A percentile compares a stretch with the other conserved stretches of the same genome.
Conservation (phyloP, 2,113 vertebrate genomes). For the Callithrix jacchus region DNA sequence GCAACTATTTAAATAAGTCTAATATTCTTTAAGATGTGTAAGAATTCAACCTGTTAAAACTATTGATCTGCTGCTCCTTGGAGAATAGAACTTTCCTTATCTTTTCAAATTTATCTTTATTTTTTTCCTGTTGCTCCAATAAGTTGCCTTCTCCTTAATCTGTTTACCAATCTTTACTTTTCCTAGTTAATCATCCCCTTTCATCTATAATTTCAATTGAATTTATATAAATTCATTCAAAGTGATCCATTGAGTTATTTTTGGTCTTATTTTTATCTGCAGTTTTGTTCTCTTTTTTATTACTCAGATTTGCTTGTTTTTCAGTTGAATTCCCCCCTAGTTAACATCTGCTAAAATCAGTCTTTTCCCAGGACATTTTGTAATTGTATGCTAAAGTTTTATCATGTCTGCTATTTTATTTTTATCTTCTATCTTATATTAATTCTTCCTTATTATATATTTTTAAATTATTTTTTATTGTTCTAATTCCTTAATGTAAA, state of each 20-base stretch:
- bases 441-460: not conserved
- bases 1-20: not conserved
- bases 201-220: not conserved
- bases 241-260: not conserved
- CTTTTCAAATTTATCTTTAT: not conserved
- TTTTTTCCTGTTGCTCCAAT: not conserved
- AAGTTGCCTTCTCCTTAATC: not conserved
- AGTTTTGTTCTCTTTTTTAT: not conserved
- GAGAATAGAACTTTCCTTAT: not conserved
- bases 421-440: not conserved
- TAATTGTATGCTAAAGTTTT: not conserved
- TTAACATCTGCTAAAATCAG: not conserved
- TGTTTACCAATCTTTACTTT: not conserved
- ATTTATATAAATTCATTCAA: not conserved
- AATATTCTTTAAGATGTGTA: not conserved
- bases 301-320: not conserved
- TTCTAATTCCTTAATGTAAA: not conserved
- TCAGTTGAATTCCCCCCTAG: not conserved
- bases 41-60: not conserved
- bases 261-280: not conserved
- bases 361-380: not conserved
- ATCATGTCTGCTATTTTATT: not conserved
- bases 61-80: not conserved
- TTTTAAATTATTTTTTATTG: not conserved
- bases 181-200: not conserved